Conservation (phyloP, 1,140 invertebrate species). For the Octopus sinensis region DNA sequence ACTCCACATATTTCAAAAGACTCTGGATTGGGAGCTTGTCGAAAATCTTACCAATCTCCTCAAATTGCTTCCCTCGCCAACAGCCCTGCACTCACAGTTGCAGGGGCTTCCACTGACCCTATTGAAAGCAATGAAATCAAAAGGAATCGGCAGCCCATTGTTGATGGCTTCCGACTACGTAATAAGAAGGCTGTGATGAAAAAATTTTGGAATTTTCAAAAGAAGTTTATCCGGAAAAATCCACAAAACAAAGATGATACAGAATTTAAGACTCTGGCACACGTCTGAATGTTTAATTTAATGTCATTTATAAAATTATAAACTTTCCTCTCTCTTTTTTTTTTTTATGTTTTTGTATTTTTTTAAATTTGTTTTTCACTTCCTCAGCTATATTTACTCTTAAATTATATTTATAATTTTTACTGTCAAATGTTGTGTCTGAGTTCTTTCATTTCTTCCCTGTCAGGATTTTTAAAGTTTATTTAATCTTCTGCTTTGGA, state of each 20-base stretch:
- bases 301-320: too few relatives aligned
- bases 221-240: conserved; percentile 3
- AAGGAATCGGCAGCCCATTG: not conserved
- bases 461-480: too few relatives aligned
- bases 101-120: not conserved
- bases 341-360: too few relatives aligned
- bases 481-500: too few relatives aligned
- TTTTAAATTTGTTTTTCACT: too few relatives aligned
- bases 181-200: conserved; percentile 7
- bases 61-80: not conserved
- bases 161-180: conserved; percentile 1
- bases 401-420: too few relatives aligned
- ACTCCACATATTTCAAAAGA: not conserved
- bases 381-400: too few relatives aligned
- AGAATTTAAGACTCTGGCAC: conserved; percentile 3
- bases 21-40: not conserved
- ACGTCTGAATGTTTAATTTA: not conserved
- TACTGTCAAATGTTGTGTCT: too few relatives aligned
- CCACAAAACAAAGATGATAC: not conserved
- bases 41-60: not conserved
- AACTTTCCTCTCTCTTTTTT: too few relatives aligned
- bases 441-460: too few relatives aligned
- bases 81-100: not conserved
- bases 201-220: conserved; percentile 7
- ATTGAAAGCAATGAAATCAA: not conserved